phyloP scores from a whole-genome alignment of 2,797 vertebrate genomes.

The Halcyon badia region DNA sequence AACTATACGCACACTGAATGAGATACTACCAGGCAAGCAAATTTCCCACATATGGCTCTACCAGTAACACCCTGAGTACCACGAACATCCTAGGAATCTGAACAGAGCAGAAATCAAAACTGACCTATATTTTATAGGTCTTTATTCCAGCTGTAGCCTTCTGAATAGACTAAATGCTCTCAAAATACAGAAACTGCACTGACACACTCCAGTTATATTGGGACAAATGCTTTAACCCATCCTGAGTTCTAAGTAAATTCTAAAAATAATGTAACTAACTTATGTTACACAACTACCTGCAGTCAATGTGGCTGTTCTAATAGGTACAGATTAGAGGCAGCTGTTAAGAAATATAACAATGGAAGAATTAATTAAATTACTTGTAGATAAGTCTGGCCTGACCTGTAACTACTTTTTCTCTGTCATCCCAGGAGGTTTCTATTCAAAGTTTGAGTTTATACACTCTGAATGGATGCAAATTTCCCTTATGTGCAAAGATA shows the following conservation, averaged over 20 bases:
- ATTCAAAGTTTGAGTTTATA: neutral
- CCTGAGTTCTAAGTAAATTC: neutral
- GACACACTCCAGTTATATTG: neutral
- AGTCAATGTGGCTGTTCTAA: neutral
- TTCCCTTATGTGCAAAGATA: neutral
- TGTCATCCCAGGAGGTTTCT: neutral
- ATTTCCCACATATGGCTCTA: neutral
- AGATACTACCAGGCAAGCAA: neutral
- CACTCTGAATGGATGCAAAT: neutral
- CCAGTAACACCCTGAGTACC: neutral
- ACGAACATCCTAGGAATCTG: neutral
- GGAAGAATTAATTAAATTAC: neutral
- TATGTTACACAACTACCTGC: accelerated
- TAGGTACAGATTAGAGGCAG: neutral
- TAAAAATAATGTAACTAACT: neutral
- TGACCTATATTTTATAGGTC: neutral
- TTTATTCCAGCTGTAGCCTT: neutral
- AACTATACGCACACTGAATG: neutral
- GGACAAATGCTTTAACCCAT: neutral
- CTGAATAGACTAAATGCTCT: neutral
- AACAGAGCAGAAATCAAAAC: neutral
- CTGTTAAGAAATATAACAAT: neutral
- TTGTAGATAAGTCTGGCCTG: neutral
- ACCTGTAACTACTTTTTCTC: neutral
- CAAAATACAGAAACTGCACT: neutral